Evolutionary conservation across 2,797 vertebrate genomes (phyloP).

Genomic region (Poliocrania exsul): DNA sequence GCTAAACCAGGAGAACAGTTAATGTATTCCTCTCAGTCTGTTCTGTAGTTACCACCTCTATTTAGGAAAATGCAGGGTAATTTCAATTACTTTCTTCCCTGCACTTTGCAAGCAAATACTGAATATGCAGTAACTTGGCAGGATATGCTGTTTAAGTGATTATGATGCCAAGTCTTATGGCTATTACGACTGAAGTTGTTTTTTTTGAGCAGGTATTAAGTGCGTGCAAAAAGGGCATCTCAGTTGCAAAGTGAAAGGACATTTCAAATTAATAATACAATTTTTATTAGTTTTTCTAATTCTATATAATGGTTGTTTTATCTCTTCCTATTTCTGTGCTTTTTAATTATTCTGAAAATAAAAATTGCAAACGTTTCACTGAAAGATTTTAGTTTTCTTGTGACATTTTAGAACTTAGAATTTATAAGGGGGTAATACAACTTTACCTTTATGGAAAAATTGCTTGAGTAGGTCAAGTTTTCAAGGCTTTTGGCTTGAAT

Average conservation of each 20-base stretch:
- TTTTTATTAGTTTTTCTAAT: not conserved
- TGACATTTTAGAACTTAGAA: not conserved
- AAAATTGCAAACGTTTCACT: not conserved
- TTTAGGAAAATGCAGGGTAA: not conserved
- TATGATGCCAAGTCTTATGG: not conserved
- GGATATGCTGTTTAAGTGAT: not conserved
- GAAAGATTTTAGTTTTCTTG: not conserved
- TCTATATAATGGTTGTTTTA: not conserved
- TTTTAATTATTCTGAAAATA: not conserved
- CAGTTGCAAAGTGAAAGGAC: not conserved
- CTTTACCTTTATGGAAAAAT: not conserved
- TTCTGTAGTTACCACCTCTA: not conserved
- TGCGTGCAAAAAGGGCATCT: not conserved
- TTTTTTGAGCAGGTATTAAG: not conserved
- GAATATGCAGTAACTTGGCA: not conserved
- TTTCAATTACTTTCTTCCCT: not conserved
- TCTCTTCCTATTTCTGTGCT: not conserved
- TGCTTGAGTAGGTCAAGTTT: not conserved
- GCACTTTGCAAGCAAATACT: not conserved
- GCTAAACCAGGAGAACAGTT: not conserved
- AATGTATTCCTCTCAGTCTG: not conserved
- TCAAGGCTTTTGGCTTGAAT: conserved; percentile 1
- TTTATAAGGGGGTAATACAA: not conserved
- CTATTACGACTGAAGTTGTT: not conserved
- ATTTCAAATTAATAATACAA: not conserved